Percentiles rank a stretch among this genome's conserved stretches.
These are phyloP conservation scores for Genyomyrus donnyi DNA, from an alignment of 2,113 vertebrate species.

Conservation along the genomic window DNA sequence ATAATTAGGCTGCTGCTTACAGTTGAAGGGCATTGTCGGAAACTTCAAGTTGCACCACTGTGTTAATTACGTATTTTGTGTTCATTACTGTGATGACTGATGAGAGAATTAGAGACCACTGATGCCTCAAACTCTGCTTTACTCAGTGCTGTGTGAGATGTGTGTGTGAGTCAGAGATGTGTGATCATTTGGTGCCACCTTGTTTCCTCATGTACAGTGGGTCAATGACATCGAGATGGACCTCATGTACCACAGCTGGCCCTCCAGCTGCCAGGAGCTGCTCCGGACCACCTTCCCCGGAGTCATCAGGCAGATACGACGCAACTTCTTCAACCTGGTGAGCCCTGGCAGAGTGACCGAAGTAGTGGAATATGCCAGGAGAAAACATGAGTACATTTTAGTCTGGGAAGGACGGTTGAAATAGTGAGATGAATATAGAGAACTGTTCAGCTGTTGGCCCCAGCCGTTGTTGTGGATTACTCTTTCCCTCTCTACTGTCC, in stretches of 20 bases:
- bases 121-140: not conserved
- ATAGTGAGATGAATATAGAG: not conserved
- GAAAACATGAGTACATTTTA: not conserved
- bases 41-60: not conserved
- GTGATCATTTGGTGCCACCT: not conserved
- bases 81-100: not conserved
- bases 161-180: not conserved
- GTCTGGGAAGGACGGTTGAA: not conserved
- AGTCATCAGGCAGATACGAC: constrained; percentile 76
- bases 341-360: constrained; percentile 38
- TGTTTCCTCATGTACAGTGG: constrained; percentile 65
- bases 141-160: not conserved
- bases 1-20: not conserved
- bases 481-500: constrained; percentile 21
- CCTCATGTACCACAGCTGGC: constrained; percentile 72
- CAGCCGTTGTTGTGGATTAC: not conserved
- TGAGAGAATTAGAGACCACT: not conserved
- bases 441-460: not conserved
- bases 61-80: not conserved
- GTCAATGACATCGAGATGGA: constrained; percentile 89
- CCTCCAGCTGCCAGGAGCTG: constrained; percentile 75
- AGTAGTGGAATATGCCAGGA: not conserved
- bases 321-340: constrained; percentile 91
- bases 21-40: not conserved
- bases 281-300: constrained; percentile 75